Evolutionary conservation across 1,140 invertebrate genomes (phyloP).

Genomic region (Aphaenogaster ashmeadi): DNA sequence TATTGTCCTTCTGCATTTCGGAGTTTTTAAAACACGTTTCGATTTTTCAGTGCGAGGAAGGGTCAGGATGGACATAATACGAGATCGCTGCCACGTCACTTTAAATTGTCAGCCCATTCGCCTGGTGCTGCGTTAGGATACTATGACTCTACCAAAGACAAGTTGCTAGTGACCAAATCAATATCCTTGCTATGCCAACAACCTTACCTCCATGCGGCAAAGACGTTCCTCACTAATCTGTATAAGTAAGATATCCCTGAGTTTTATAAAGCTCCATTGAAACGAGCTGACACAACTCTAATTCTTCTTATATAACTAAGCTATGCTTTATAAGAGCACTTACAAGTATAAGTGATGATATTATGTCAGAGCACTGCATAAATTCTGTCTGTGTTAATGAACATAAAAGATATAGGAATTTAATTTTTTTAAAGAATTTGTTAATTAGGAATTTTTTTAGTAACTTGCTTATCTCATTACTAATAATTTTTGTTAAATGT

Average conservation of each 20-base stretch:
- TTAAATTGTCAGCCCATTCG: constrained; percentile 93
- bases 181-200: constrained; percentile 96
- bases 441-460: not conserved
- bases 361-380: not conserved
- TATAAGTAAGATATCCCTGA: constrained; percentile 90
- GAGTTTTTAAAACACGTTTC: not conserved
- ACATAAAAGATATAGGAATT: not conserved
- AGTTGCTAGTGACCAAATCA: constrained; percentile 97
- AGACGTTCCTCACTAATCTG: constrained; percentile 95
- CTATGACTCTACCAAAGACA: constrained; percentile 97
- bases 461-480: not conserved
- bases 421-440: constrained; percentile 11
- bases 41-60: constrained; percentile 87
- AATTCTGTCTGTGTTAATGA: not conserved
- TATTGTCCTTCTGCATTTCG: not conserved
- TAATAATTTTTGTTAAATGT: not conserved
- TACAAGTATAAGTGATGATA: not conserved
- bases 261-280: not conserved
- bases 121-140: constrained; percentile 93
- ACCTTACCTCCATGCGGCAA: constrained; percentile 95
- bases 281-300: not conserved
- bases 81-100: constrained; percentile 94
- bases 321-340: not conserved
- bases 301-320: constrained; percentile 17
- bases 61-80: constrained; percentile 89